Evolutionary conservation across 2,888 invertebrate genomes (phyloP), one percentile per base, ranked within the genome.

Genomic region (Noctuana brunneofusca): DNA sequence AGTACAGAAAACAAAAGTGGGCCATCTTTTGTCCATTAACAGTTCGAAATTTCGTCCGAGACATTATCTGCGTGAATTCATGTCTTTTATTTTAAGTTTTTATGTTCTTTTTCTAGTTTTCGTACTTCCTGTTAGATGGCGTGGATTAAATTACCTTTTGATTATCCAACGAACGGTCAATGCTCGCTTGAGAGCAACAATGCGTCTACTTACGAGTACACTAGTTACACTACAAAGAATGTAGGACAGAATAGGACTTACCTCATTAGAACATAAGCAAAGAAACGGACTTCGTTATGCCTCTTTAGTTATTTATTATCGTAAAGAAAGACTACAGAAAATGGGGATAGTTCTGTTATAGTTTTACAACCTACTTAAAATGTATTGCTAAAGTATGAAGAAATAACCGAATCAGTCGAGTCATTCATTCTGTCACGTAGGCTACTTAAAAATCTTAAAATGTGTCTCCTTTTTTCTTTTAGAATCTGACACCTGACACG

Each of bases 1-100:
- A 53, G 35, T 50, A 62, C 58, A 68, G 67, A 71, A 72, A 71
- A 71, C 66, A 71, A 74, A 75, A 74, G 71, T 72, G 66, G 72
- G 64, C 54, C 69, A 65, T 68, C 69, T 67, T 68, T 68, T 69
- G 68, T 70, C 62, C 64, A 65, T 55, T 62, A 62, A 62, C 24
- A 49, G 55, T 55, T 41, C 55, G 55, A 62, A 62, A 62, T 62
- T 62, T 38, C 11, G 55, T 55, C 35, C 27, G n/a, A 22, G 46
- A 55, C 30, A 55, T 62, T 62, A 54, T 60, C 46, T 60, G 24
- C 48, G 16, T 54, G 54, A 54, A 35, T 60, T 48, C 60, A 54
- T 48, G 32, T 53, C 30, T 46, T 52, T 32, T 22, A 41, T 41
- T 41, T 41, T 43, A 43, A 43, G 18, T 43, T 22, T 57, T 57